A percentile compares a stretch with the other conserved stretches of the same genome.
phyloP scores from a whole-genome alignment of 2,888 invertebrate species.

The Zelleria hepariella region DNA sequence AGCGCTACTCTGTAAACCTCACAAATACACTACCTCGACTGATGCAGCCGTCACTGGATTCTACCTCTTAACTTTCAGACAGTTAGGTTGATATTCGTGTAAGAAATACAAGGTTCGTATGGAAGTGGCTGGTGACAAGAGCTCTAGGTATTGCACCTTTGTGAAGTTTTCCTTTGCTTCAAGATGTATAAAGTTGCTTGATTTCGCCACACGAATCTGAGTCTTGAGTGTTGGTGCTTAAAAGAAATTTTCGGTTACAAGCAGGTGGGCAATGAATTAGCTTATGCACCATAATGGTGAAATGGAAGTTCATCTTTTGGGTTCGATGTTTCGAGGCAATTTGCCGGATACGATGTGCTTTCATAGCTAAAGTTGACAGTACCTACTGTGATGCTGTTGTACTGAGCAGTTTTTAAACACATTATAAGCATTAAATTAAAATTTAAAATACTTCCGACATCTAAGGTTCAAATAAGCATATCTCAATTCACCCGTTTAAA shows the following conservation, averaged over 20 bases:
- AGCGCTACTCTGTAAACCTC: background rate
- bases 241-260: background rate
- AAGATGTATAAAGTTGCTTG: background rate
- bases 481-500: no score
- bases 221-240: background rate
- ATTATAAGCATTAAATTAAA: no score
- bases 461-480: no score
- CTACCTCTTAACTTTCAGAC: background rate
- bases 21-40: background rate
- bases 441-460: no score
- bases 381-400: background rate
- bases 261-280: background rate
- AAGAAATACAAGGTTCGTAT: background rate
- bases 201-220: background rate
- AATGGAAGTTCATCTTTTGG: background rate
- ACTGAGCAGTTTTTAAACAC: background rate
- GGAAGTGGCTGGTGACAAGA: background rate
- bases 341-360: background rate
- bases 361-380: background rate
- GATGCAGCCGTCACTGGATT: background rate
- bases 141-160: conserved; percentile 1
- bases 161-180: conserved; percentile 2
- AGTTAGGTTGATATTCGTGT: background rate
- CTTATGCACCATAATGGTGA: background rate
- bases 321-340: background rate